These are phyloP conservation scores for Meriones psammophilus DNA, from an alignment of 2,797 vertebrate genomes.

Conservation along the genomic window DNA sequence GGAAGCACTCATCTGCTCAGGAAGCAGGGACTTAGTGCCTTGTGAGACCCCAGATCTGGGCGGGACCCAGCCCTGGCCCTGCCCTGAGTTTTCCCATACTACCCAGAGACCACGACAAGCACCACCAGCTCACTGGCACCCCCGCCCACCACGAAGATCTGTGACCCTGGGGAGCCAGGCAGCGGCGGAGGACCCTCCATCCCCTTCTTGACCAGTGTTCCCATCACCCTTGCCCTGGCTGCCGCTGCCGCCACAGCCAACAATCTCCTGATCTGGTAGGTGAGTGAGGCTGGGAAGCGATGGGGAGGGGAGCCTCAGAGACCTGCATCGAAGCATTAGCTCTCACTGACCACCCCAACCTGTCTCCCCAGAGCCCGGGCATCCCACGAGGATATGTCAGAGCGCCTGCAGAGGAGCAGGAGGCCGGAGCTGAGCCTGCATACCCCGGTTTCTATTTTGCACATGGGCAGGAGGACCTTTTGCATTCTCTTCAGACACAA, in stretches of 20 bases:
- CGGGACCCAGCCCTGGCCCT: background rate
- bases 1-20: background rate
- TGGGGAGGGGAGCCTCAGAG: background rate
- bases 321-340: background rate
- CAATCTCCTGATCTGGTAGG: constrained; percentile 90
- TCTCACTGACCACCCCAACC: constrained; percentile 14
- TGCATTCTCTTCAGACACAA: constrained; percentile 86
- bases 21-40: background rate
- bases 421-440: constrained; percentile 78
- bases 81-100: constrained; percentile 80
- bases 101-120: constrained; percentile 89
- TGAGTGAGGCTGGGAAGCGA: background rate
- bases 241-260: constrained; percentile 79
- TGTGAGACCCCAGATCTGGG: background rate
- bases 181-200: constrained; percentile 81
- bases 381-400: constrained; percentile 60
- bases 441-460: constrained; percentile 89
- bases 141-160: constrained; percentile 89
- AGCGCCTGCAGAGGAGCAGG: constrained; percentile 78
- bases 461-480: constrained; percentile 88
- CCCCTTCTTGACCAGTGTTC: constrained; percentile 60
- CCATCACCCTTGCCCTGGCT: constrained; percentile 75
- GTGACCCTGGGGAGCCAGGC: constrained; percentile 85
- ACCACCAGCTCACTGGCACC: constrained; percentile 89
- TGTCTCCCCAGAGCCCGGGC: constrained; percentile 73